Conservation (phyloP, 2,888 invertebrate genomes). For the Mesopsocus fuscifrons region DNA sequence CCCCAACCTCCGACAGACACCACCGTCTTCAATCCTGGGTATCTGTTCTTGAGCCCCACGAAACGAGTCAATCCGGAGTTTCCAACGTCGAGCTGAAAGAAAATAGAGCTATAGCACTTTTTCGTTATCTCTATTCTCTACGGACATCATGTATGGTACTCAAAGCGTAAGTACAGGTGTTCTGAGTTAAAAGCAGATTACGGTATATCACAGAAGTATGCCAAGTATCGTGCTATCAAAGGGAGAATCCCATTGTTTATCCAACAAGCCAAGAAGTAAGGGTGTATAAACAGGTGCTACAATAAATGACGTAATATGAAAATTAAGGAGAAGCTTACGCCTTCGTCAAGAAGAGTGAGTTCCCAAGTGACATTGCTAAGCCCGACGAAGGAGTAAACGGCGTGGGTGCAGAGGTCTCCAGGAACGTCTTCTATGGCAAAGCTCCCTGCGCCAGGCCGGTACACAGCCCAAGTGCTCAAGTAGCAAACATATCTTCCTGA, state of each 20-base stretch:
- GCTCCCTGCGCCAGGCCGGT: slow-evolving; percentile 60
- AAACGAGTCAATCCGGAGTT: slow-evolving; percentile 62
- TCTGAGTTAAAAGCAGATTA: too few species aligned
- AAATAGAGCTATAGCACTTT: too few species aligned
- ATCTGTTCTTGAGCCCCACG: slow-evolving; percentile 44
- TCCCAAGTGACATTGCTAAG: slow-evolving; percentile 59
- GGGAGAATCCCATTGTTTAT: too few species aligned
- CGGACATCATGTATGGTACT: too few species aligned
- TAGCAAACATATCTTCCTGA: neutral
- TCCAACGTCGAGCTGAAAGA: slow-evolving; percentile 46
- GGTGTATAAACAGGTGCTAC: too few species aligned
- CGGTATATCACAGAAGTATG: too few species aligned
- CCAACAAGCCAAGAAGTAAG: too few species aligned
- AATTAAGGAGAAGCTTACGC: slow-evolving; percentile 31
- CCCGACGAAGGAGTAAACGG: slow-evolving; percentile 78
- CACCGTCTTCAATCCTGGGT: slow-evolving; percentile 54
- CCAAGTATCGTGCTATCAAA: too few species aligned
- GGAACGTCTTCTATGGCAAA: slow-evolving; percentile 75
- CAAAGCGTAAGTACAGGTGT: too few species aligned
- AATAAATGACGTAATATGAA: neutral
- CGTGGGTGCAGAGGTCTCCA: slow-evolving; percentile 62
- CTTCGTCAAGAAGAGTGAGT: slow-evolving; percentile 60
- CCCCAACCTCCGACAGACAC: slow-evolving; percentile 84
- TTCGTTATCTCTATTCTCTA: too few species aligned
- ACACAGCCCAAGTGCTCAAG: slow-evolving; percentile 63